phyloP scores from a whole-genome alignment of 1,140 invertebrate genomes.

The Micrasema longulum region DNA sequence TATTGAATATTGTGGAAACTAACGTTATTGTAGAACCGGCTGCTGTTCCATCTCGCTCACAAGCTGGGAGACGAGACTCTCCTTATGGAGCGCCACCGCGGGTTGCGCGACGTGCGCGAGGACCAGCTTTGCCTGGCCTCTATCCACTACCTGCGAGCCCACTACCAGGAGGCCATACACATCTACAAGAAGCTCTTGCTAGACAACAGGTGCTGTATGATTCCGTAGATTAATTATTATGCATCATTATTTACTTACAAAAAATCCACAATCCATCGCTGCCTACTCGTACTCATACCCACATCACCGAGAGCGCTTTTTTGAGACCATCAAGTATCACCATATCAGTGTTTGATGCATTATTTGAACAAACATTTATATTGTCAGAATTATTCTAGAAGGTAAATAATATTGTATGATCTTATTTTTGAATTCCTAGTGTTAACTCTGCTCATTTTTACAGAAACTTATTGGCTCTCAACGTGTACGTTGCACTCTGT shows the following conservation, averaged over 20 bases:
- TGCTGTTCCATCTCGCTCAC: slow-evolving; percentile 94
- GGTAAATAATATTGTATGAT: too few relatives aligned
- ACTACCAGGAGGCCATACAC: slow-evolving; percentile 99
- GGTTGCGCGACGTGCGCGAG: slow-evolving; percentile 89
- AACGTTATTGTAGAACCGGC: slow-evolving; percentile 73
- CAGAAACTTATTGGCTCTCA: slow-evolving; percentile 92
- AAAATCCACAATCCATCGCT: too few relatives aligned
- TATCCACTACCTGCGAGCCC: slow-evolving; percentile 94
- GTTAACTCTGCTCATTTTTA: too few relatives aligned
- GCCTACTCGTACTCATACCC: too few relatives aligned
- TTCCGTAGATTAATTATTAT: slow-evolving; percentile 49
- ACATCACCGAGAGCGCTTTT: too few relatives aligned
- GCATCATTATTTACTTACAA: too few relatives aligned
- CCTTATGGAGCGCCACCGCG: slow-evolving; percentile 84
- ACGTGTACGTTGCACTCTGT: slow-evolving; percentile 97
- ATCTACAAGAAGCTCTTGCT: slow-evolving; percentile 96
- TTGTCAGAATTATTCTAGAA: too few relatives aligned
- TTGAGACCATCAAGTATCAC: too few relatives aligned
- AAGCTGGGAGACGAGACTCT: slow-evolving; percentile 91
- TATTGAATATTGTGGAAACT: too few relatives aligned
- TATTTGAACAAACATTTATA: too few relatives aligned
- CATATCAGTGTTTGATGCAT: too few relatives aligned
- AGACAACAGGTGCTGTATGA: slow-evolving; percentile 80
- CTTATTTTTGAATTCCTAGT: too few relatives aligned
- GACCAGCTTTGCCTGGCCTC: slow-evolving; percentile 96